Conservation (phyloP, 1,140 invertebrate genomes). For the Micrasema longulum region DNA sequence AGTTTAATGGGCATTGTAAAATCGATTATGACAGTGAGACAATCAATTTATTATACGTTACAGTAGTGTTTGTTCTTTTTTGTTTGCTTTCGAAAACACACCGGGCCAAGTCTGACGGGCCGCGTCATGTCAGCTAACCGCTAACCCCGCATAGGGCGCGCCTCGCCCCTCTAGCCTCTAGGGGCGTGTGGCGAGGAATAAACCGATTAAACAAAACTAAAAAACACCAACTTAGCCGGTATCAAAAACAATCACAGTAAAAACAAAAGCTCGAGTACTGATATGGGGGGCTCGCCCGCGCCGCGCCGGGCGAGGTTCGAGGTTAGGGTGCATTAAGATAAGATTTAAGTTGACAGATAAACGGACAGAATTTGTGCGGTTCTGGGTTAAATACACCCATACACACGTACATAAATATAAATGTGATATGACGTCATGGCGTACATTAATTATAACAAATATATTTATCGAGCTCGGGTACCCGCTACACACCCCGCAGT, state of each 20-base stretch:
- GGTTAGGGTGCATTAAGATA: background rate
- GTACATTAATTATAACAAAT: too few relatives aligned
- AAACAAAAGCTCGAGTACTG: conserved; percentile 3
- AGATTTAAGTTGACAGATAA: too few relatives aligned
- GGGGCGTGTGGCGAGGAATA: conserved; percentile 7
- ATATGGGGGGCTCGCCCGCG: background rate
- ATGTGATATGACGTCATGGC: too few relatives aligned
- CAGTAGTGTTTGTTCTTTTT: background rate
- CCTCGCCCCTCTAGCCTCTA: background rate
- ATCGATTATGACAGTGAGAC: conserved; percentile 7
- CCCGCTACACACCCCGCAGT: too few relatives aligned
- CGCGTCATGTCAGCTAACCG: conserved; percentile 5
- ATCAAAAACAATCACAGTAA: conserved; percentile 15
- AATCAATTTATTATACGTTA: conserved; percentile 11
- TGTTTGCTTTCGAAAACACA: conserved; percentile 9
- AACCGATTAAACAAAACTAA: background rate
- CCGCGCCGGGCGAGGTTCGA: background rate
- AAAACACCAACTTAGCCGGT: background rate
- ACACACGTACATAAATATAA: too few relatives aligned
- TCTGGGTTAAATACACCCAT: too few relatives aligned
- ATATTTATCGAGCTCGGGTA: too few relatives aligned
- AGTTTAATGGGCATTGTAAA: background rate
- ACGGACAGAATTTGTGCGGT: too few relatives aligned
- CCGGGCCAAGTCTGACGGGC: conserved; percentile 3
- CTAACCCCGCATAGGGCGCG: too few relatives aligned